Percentiles rank a stretch among this genome's conserved stretches.
phyloP scores from a whole-genome alignment of 2,888 invertebrate species.

The Zaprionus bogoriensis region DNA sequence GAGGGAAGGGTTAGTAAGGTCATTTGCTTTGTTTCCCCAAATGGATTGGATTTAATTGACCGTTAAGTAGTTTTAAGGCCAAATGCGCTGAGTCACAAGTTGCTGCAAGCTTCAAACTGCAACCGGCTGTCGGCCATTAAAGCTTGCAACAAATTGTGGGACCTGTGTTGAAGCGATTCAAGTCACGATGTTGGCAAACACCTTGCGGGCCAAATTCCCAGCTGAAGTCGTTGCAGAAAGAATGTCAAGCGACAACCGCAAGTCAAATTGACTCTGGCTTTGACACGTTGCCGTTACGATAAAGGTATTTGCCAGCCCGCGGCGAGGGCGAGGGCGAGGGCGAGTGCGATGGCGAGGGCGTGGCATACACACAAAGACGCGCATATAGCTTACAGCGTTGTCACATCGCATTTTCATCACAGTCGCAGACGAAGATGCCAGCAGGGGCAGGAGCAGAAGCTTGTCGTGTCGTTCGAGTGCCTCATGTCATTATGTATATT shows the following conservation, averaged over 20 bases:
- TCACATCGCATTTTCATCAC: conserved; percentile 73
- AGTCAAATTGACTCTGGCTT: conserved; percentile 77
- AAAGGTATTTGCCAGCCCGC: conserved; percentile 64
- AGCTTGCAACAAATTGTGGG: conserved; percentile 3
- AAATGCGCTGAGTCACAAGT: conserved; percentile 3
- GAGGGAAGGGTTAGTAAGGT: conserved; percentile 13
- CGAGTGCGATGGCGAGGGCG: too few relatives aligned
- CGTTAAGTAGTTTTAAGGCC: conserved; percentile 66
- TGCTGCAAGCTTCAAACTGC: background rate
- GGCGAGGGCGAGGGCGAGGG: too few relatives aligned
- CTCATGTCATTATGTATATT: conserved; percentile 74
- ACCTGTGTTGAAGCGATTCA: background rate
- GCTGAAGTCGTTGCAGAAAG: conserved; percentile 9
- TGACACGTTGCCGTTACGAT: conserved; percentile 76
- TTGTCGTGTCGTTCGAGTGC: conserved; percentile 50
- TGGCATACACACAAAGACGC: conserved; percentile 14
- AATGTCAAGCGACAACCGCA: conserved; percentile 61
- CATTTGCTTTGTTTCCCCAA: conserved; percentile 10
- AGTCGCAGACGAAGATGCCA: conserved; percentile 17
- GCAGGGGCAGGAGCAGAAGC: conserved; percentile 1
- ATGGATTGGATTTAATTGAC: conserved; percentile 60
- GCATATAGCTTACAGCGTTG: conserved; percentile 68
- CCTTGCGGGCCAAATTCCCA: conserved; percentile 26
- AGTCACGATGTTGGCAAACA: conserved; percentile 26
- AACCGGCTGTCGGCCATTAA: background rate